Conservation (phyloP, 1,140 invertebrate species). For the Lucilia cuprina region DNA sequence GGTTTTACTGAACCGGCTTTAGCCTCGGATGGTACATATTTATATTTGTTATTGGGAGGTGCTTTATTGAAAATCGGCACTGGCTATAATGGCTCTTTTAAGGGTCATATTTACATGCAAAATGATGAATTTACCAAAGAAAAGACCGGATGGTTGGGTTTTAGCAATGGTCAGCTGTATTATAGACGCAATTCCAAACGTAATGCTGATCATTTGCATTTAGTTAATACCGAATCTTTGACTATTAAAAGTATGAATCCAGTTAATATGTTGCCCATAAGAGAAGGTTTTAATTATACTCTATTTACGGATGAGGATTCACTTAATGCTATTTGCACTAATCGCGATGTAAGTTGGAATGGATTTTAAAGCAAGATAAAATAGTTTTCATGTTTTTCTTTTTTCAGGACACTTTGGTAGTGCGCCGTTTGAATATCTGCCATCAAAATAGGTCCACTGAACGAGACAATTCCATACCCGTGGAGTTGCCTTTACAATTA, state of each 20-base stretch:
- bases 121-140: constrained; percentile 80
- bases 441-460: constrained; percentile 53
- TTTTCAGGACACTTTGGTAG: constrained; percentile 56
- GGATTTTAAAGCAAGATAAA: not conserved
- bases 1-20: constrained; percentile 66
- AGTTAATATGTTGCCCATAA: constrained; percentile 53
- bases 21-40: constrained; percentile 86
- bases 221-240: constrained; percentile 58
- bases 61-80: constrained; percentile 90
- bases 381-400: not conserved
- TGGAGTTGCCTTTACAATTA: constrained; percentile 79
- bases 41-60: constrained; percentile 82
- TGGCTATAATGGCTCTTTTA: constrained; percentile 88
- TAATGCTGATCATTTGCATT: constrained; percentile 53
- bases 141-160: constrained; percentile 81
- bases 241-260: constrained; percentile 54
- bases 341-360: constrained; percentile 54
- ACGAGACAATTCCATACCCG: constrained; percentile 57
- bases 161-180: constrained; percentile 67
- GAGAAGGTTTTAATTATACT: constrained; percentile 58
- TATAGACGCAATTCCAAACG: constrained; percentile 57
- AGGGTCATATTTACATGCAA: constrained; percentile 83
- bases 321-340: constrained; percentile 60
- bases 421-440: constrained; percentile 55
- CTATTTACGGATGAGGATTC: constrained; percentile 62